Percentiles rank a stretch among this genome's conserved stretches.
These are phyloP conservation scores for Spinus pinus DNA, from an alignment of 2,797 vertebrate genomes.

Conservation along the genomic window DNA sequence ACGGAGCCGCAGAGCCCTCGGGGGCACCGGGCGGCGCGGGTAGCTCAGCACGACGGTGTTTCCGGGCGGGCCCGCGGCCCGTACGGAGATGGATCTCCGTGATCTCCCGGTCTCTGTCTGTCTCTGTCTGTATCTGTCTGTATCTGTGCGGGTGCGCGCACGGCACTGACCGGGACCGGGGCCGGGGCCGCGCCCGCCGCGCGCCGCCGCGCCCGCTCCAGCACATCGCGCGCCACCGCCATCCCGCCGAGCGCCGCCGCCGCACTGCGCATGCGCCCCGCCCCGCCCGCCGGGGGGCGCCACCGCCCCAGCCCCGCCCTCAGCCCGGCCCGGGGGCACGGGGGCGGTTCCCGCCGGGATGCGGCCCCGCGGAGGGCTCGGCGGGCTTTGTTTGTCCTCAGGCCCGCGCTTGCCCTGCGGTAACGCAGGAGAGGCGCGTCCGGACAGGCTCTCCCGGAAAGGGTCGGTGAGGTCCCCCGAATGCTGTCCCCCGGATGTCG, in stretches of 20 bases:
- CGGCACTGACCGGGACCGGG: background rate
- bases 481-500: background rate
- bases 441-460: no score
- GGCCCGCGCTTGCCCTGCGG: background rate
- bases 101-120: rapidly evolving
- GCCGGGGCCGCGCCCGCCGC: background rate
- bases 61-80: background rate
- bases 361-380: rapidly evolving
- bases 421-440: background rate
- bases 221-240: background rate
- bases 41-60: rapidly evolving
- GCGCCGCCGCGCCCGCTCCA: background rate
- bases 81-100: rapidly evolving
- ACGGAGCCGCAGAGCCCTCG: background rate
- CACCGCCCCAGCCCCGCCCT: background rate
- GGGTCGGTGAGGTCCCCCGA: background rate
- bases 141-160: background rate
- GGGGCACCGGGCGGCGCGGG: background rate
- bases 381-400: no score
- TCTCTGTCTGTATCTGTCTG: no score
- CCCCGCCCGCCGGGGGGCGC: background rate
- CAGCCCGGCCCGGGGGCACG: background rate
- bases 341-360: rapidly evolving
- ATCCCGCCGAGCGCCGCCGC: background rate
- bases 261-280: background rate